Conservation (phyloP, 2,113 vertebrate genomes). For the Epinephelus fuscoguttatus region DNA sequence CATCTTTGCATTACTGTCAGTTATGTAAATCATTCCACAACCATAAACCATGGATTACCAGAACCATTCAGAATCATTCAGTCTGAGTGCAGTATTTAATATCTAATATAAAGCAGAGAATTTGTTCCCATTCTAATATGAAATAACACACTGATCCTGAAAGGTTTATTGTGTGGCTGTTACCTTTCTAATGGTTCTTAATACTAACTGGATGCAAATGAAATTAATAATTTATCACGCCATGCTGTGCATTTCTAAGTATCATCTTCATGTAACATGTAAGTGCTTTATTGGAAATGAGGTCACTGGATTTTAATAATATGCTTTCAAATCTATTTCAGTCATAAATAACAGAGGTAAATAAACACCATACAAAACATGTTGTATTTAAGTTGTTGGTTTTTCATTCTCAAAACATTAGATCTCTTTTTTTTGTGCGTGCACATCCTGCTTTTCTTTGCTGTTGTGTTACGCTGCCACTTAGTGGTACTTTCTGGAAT, state of each 20-base stretch:
- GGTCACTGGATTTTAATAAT: no score
- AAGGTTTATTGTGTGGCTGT: neutral
- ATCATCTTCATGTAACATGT: no score
- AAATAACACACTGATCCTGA: neutral
- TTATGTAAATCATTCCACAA: no score
- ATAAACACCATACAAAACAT: neutral
- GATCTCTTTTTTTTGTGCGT: neutral
- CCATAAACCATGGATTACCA: no score
- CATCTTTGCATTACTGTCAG: neutral
- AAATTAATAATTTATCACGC: no score
- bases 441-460: neutral
- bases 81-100: neutral
- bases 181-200: neutral
- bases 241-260: no score
- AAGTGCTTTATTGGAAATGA: no score
- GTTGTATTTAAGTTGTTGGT: neutral
- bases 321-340: no score
- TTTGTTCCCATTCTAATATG: neutral
- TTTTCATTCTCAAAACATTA: neutral
- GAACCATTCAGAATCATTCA: no score
- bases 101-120: neutral
- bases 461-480: constrained; percentile 14
- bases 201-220: no score
- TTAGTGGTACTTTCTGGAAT: neutral
- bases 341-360: no score